These are phyloP conservation scores for Aphelenchoides besseyi DNA, from an alignment of 1,140 invertebrate genomes.

Conservation along the genomic window DNA sequence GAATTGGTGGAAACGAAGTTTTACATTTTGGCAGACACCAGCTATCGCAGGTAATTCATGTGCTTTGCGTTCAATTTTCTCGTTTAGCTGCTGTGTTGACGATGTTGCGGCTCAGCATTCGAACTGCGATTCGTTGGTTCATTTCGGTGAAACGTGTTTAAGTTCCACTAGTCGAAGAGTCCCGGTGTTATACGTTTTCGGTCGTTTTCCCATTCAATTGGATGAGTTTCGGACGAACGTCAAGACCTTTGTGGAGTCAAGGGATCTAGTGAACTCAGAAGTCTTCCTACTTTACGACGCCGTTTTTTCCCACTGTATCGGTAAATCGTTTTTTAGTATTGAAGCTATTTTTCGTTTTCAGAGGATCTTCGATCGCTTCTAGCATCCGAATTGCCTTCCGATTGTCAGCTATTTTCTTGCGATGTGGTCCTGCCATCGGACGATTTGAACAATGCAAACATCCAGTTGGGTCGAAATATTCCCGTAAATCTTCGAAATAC, in stretches of 20 bases:
- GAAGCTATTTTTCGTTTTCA: background rate
- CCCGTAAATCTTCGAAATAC: background rate
- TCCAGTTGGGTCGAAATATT: slow-evolving; percentile 31
- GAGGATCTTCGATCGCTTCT: background rate
- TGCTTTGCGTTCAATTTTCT: background rate
- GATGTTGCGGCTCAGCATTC: slow-evolving; percentile 53
- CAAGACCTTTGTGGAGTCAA: background rate
- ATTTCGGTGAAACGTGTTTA: slow-evolving; percentile 54
- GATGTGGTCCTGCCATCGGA: background rate
- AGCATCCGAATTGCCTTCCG: background rate
- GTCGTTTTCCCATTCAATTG: slow-evolving; percentile 32
- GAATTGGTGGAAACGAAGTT: slow-evolving; percentile 30
- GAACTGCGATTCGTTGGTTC: slow-evolving; percentile 45
- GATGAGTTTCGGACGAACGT: slow-evolving; percentile 32
- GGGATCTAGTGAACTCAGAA: background rate
- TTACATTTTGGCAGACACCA: slow-evolving; percentile 52
- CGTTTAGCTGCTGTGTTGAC: slow-evolving; percentile 55
- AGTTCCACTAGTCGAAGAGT: slow-evolving; percentile 33
- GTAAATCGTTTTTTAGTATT: slow-evolving; percentile 12
- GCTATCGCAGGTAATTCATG: slow-evolving; percentile 53
- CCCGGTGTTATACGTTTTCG: slow-evolving; percentile 51
- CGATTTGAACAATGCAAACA: background rate
- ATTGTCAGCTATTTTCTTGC: background rate
- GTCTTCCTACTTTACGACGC: slow-evolving; percentile 40
- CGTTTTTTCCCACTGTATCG: slow-evolving; percentile 27